phyloP scores from a whole-genome alignment of 2,888 invertebrate genomes.

The Escarpia spicata region DNA sequence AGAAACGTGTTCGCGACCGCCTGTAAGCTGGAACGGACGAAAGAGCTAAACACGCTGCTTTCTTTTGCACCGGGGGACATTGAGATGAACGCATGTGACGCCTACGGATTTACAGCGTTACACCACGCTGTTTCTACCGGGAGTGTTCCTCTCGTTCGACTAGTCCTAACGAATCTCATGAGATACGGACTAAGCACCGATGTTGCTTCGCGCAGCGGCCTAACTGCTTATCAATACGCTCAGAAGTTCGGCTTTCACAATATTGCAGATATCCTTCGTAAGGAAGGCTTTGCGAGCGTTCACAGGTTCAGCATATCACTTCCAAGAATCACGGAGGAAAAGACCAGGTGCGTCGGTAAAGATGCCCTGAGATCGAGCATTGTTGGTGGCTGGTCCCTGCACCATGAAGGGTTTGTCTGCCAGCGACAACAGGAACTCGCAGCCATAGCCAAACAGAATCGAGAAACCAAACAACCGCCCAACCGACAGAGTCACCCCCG shows the following conservation, averaged over 20 bases:
- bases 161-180: background rate
- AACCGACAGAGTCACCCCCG: background rate
- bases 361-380: background rate
- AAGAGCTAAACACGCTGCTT: background rate
- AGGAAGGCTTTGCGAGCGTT: background rate
- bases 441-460: background rate
- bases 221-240: background rate
- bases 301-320: background rate
- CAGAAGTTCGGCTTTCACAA: background rate
- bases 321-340: background rate
- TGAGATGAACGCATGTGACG: constrained; percentile 14
- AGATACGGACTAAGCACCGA: constrained; percentile 18
- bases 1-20: background rate
- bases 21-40: background rate
- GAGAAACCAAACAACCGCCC: background rate
- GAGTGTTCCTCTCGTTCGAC: background rate
- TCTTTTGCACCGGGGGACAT: background rate
- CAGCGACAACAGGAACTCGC: background rate
- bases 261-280: background rate
- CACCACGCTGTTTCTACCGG: background rate
- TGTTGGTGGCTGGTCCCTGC: background rate
- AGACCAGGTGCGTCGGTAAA: background rate
- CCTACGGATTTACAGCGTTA: background rate
- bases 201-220: background rate
- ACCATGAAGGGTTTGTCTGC: background rate